Evolutionary conservation across 2,797 vertebrate genomes (phyloP).

Genomic region (Protonibea diacanthus): DNA sequence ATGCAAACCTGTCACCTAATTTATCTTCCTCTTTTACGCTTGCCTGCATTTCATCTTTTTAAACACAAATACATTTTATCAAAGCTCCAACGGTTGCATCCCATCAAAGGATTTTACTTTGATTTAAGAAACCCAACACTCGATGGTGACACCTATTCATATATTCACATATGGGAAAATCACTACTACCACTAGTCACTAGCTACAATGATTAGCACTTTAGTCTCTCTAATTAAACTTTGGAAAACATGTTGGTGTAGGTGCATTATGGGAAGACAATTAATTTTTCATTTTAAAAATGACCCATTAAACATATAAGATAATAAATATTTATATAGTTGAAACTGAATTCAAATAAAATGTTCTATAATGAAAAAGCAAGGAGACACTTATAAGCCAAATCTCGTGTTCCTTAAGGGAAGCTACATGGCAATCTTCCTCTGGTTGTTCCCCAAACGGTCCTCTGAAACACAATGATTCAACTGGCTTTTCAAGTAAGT

Average conservation of each 20-base stretch:
- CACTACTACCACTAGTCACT: not conserved
- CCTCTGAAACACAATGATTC: constrained; percentile 25
- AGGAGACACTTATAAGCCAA: not conserved
- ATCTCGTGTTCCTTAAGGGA: not conserved
- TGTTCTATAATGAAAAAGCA: not conserved
- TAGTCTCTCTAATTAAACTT: not conserved
- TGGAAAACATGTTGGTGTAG: not conserved
- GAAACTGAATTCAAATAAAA: not conserved
- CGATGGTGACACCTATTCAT: not conserved
- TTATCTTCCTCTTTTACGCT: constrained; percentile 81
- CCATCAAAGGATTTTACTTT: not conserved
- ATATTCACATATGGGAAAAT: not conserved
- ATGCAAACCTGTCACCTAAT: constrained; percentile 76
- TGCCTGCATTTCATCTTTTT: constrained; percentile 12
- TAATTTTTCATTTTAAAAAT: too few relatives aligned
- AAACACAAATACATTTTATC: not conserved
- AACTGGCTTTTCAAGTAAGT: constrained; percentile 28
- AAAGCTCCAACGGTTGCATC: not conserved
- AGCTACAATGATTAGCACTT: not conserved
- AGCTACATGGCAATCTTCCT: not conserved
- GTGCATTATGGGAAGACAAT: too few relatives aligned
- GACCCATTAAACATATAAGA: too few relatives aligned
- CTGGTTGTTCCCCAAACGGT: constrained; percentile 1
- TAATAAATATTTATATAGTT: too few relatives aligned
- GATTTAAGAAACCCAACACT: not conserved